Evolutionary conservation across 2,797 vertebrate species (phyloP).

Genomic region (Sebastes cheni): DNA sequence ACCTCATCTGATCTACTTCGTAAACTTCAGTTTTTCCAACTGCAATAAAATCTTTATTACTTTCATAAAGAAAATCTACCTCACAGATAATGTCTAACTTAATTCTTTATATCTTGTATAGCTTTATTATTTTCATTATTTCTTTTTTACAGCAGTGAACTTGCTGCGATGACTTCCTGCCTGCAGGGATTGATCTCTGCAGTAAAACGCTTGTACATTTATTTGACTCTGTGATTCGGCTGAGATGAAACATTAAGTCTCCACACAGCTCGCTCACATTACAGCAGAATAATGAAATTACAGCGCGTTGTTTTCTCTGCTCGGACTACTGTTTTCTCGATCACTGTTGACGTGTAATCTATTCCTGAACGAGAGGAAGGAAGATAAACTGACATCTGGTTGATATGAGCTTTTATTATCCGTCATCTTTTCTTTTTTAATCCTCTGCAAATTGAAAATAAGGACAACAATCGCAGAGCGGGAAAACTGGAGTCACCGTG

Average conservation of each 20-base stretch:
- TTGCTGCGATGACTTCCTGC: background rate
- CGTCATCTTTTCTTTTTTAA: constrained; percentile 47
- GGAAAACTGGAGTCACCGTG: constrained; percentile 13
- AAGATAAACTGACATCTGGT: constrained; percentile 44
- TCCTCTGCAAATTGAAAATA: constrained; percentile 64
- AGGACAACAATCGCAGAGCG: constrained; percentile 31
- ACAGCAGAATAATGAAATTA: constrained; percentile 51
- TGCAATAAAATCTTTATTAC: background rate
- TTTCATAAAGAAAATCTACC: background rate
- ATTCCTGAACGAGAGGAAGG: constrained; percentile 34
- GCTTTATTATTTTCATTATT: background rate
- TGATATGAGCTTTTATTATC: constrained; percentile 55
- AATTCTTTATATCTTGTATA: background rate
- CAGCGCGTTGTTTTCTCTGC: background rate
- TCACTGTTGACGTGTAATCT: constrained; percentile 51
- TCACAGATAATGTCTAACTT: background rate
- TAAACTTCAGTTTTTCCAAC: background rate
- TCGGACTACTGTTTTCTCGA: constrained; percentile 23
- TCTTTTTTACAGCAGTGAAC: background rate
- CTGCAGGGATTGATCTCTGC: background rate
- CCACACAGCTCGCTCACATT: constrained; percentile 13
- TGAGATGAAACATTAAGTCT: background rate
- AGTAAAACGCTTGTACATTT: constrained; percentile 5
- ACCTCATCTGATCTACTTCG: background rate
- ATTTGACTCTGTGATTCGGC: background rate